Base-by-base conservation (phyloP, 2,888 invertebrate genomes). In the Flexamia atlantica region DNA sequence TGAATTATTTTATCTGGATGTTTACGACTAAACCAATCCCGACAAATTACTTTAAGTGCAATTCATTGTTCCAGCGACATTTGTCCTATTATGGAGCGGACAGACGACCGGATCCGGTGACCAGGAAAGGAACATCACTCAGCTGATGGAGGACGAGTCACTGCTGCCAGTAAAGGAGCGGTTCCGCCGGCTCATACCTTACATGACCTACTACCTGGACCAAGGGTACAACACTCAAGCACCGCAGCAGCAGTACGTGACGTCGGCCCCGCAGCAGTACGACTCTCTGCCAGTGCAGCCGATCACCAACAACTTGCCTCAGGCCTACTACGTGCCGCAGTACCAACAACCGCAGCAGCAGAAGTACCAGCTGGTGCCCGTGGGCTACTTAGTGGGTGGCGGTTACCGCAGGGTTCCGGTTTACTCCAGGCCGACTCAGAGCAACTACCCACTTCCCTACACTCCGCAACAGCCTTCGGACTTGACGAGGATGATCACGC, bases 141-240 rank as follows among this genome's bases (percentile, higher is more conserved):
- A 82, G 17, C 79, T 70, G 23, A 12, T 57, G 32, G 79, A 60
- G 20, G 82, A 79, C n/a, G 74, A 72, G 28, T 50, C 82, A 36
- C 42, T 42, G 25, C 64, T 85, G 40, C 76, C 87, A 25, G 85
- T 84, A 3, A 85, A 85, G 36, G 88, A 88, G 83, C 85, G 88
- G 80, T 94, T 94, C 89, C 93, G 96, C 88, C 92, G 97, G 86
- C 90, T 97, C 76, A 94, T 97, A 88, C 97, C 96, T 0, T 96
- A 96, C 89, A 95, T 95, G 93, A 95, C 95, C 46, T 97, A 94
- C 90, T 96, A 96, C 89, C 91, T 93, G 36, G 91, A 94, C 85
- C 90, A 88, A 68, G 57, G 57, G 2, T 32, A 50, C 28, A 76
- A 76, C 76, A 74, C 89, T 87, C 83, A 82, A 60, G 30, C 82